phyloP scores from a whole-genome alignment of 1,140 invertebrate species.

The Proales similis region DNA sequence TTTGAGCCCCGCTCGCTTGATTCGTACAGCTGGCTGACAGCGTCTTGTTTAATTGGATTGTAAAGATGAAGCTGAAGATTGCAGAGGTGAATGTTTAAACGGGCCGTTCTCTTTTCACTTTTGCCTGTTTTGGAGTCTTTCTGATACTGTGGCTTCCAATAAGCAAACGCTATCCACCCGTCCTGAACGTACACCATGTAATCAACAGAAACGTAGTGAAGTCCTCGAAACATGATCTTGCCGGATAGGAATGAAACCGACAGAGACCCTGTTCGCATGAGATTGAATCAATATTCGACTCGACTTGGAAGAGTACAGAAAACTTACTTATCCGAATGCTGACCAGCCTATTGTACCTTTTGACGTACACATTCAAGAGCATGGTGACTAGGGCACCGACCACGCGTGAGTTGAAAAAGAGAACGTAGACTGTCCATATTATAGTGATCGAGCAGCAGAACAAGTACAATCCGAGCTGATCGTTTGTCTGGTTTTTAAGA shows the following conservation, averaged over 20 bases:
- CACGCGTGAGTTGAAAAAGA: slow-evolving; percentile 87
- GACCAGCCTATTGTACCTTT: slow-evolving; percentile 62
- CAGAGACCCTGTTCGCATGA: slow-evolving; percentile 65
- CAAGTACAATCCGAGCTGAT: slow-evolving; percentile 29
- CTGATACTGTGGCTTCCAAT: slow-evolving; percentile 86
- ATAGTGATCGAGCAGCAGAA: slow-evolving; percentile 54
- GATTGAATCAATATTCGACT: slow-evolving; percentile 30
- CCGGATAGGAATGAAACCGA: slow-evolving; percentile 87
- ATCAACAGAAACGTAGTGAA: slow-evolving; percentile 87
- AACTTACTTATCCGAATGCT: slow-evolving; percentile 72
- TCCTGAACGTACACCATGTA: slow-evolving; percentile 86
- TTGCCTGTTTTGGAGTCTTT: too few relatives aligned
- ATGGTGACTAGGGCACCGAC: slow-evolving; percentile 80
- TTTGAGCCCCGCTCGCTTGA: slow-evolving; percentile 57
- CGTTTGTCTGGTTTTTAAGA: slow-evolving; percentile 32
- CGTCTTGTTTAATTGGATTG: slow-evolving; percentile 29
- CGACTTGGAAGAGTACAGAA: background rate
- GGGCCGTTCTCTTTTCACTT: slow-evolving; percentile 53
- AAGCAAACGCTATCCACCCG: slow-evolving; percentile 91
- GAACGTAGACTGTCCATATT: slow-evolving; percentile 83
- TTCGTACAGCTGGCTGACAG: slow-evolving; percentile 53
- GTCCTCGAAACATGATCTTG: slow-evolving; percentile 95
- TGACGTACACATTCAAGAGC: slow-evolving; percentile 75
- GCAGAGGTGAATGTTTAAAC: slow-evolving; percentile 11
- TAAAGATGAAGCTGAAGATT: slow-evolving; percentile 37